Base-by-base conservation (phyloP, 2,113 vertebrate species). In the Rousettus leschenaultii region DNA sequence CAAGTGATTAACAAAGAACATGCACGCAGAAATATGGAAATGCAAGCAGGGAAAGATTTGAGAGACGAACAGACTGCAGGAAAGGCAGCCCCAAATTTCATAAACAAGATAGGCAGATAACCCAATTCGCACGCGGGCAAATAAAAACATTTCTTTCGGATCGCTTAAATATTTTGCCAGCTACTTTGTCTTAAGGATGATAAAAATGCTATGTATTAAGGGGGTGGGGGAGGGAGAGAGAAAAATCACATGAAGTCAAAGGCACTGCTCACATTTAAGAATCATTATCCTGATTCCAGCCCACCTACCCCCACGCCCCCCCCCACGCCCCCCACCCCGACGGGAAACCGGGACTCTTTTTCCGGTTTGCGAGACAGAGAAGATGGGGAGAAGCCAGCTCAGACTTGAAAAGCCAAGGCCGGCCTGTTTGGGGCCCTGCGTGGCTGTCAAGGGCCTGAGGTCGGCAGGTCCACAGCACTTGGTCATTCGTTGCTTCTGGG, bases 1-100 rank as follows among this genome's bases (percentile, higher is more conserved):
- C 99, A 99, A 99, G 99, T 99, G 99, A 99, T 99, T 99, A 99
- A 99, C 99, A 99, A 98, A 99, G 99, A 99, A 99, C 99, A 99
- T 99, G 98, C 98, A 99, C 99, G 99, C 99, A 98, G 99, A 99
- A 99, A 99, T 98, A 99, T 99, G 99, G 99, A 99, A 99, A 99
- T 99, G 98, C 90, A 98, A 98, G 98, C 98, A 98, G 99, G 98
- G 98, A 98, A 99, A 98, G 98, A 99, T 98, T 99, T 98, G 98
- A 98, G 99, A 98, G 98, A 98, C 97, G 97, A 98, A 92, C 97
- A 98, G 98, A 97, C 98, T 98, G 98, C 97, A 97, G 98, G 94
- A 98, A 97, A 98, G 97, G 97, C 98, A 98, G 98, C 98, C 98
- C 98, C 98, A 98, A 98, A 98, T 98, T 98, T 98, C 98, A 98